These are phyloP conservation scores for Muntiacus reevesi DNA, from an alignment of 2,113 vertebrate species.

Conservation along the genomic window DNA sequence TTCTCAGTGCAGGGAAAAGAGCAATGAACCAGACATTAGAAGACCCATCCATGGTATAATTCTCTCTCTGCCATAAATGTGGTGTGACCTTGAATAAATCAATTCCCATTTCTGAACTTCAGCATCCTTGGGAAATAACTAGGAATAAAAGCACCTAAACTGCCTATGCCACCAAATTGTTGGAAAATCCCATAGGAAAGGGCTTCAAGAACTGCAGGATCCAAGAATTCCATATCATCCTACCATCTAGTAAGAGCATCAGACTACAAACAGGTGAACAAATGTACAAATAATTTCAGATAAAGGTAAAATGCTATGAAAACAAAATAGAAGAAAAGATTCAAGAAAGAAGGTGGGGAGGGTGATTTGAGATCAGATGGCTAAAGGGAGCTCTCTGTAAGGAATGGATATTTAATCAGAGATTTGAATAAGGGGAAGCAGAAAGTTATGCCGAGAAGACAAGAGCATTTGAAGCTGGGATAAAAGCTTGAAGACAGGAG, in stretches of 20 bases:
- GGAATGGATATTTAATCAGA: neutral
- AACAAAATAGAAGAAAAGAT: neutral
- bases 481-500: neutral
- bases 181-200: neutral
- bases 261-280: neutral
- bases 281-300: neutral
- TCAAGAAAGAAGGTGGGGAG: neutral
- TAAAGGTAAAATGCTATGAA: neutral
- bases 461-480: neutral
- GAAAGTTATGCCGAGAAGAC: neutral
- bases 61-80: neutral
- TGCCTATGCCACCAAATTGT: neutral
- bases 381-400: neutral
- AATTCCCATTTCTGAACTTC: neutral
- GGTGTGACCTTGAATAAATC: neutral
- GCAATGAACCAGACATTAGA: neutral
- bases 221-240: neutral
- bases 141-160: neutral
- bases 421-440: neutral
- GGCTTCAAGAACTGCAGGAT: neutral
- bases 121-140: neutral
- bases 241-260: neutral
- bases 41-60: neutral
- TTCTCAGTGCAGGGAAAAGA: neutral
- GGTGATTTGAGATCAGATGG: neutral